Base-by-base conservation (phyloP, 1,140 invertebrate genomes). In the Subanguina moxae region DNA sequence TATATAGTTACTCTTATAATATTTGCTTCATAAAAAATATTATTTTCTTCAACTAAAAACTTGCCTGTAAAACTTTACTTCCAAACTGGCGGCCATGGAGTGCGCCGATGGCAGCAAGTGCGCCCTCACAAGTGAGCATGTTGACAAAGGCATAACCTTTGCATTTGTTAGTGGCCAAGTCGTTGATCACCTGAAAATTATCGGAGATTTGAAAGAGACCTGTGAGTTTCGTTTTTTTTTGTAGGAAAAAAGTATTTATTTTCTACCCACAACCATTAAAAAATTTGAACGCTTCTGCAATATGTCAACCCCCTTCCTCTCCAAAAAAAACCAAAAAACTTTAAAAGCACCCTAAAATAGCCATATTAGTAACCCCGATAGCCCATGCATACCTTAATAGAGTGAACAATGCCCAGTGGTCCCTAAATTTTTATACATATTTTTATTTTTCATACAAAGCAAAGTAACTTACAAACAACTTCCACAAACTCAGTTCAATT, bases 91-190 rank as follows among this genome's bases (percentile, higher is more conserved):
- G 48, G 8, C 23, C 48, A 15, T 52, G 48, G n/a, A 52, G 48
- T 1, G 48, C 8, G n/a, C n/a, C 23, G 48, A 52, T 52, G 8
- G 48, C 48, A 19, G n/a, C 23, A 1, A 52, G n/a, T 7, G 48
- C 48, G 8, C 48, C 48, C 8, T 52, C 48, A 15, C 48, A 52
- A 25, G 48, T 52, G 3, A 52, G 48, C 48, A 52, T 52, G 48
- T 52, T 52, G 48, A 52, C 48, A 25, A 52, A 52, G 3, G 48
- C 48, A 25, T 52, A 52, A 8, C 48, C 48, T 25, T 52, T 52
- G 23, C 48, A 52, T 52, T 52, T 19, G n/a, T 52, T 52, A 19
- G 48, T 52, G 8, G 23, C 8, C 3, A 25, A 25, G 23, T 52
- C 48, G n/a, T 21, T 52, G 3, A 52, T 52, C n/a, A 52, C n/a